phyloP scores from a whole-genome alignment of 1,140 invertebrate species.

The Neuroterus valhalla region DNA sequence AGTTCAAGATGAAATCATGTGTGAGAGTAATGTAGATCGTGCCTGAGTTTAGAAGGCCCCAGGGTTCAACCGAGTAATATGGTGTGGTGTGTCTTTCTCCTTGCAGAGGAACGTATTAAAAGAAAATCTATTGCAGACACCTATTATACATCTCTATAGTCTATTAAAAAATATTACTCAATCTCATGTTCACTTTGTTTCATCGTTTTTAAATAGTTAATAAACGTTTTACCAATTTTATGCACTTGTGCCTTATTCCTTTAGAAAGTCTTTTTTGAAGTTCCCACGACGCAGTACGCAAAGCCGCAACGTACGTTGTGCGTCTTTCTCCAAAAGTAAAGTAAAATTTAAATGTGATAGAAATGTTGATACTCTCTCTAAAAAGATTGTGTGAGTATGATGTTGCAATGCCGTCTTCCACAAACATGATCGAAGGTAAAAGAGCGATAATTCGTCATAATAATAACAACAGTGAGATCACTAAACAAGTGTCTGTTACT shows the following conservation, averaged over 20 bases:
- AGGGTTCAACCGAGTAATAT: constrained; percentile 53
- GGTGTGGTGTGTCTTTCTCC: constrained; percentile 59
- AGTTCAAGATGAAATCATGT: constrained; percentile 28
- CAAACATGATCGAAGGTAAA: no score
- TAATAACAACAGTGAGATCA: no score
- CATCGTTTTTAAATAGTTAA: constrained; percentile 75
- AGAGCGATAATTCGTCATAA: no score
- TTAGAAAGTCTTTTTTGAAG: neutral
- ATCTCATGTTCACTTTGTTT: constrained; percentile 75
- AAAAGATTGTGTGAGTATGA: no score
- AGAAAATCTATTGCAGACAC: constrained; percentile 66
- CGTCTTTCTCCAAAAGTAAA: no score
- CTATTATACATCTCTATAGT: constrained; percentile 74
- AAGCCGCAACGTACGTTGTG: no score
- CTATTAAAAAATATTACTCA: constrained; percentile 74
- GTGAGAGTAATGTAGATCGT: constrained; percentile 44
- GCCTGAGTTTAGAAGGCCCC: constrained; percentile 52
- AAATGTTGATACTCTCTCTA: no score
- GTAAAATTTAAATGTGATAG: no score
- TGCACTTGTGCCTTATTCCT: constrained; percentile 10
- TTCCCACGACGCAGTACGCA: no score
- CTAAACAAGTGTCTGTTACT: no score
- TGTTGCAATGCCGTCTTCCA: no score
- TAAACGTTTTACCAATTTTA: constrained; percentile 75
- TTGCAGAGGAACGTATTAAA: constrained; percentile 64